Percentiles rank a stretch among this genome's conserved stretches.
phyloP scores from a whole-genome alignment of 2,797 vertebrate genomes.

The Rhinichthys osculus region DNA sequence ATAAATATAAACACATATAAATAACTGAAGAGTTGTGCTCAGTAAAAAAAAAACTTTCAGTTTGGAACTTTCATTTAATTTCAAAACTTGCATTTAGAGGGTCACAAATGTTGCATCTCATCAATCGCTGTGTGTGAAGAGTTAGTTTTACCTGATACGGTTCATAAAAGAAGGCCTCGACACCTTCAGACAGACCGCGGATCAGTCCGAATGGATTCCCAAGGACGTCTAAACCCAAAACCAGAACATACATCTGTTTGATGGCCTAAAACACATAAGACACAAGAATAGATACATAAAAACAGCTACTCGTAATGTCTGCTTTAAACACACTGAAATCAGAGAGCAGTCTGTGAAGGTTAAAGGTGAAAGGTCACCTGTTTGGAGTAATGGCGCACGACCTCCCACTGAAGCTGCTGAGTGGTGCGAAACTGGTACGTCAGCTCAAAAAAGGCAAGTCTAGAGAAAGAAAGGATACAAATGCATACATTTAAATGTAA shows the following conservation, averaged over 20 bases:
- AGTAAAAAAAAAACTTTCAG: background rate
- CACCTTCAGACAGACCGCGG: slow-evolving; percentile 94
- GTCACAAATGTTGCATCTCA: background rate
- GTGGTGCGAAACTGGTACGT: slow-evolving; percentile 91
- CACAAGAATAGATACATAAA: slow-evolving; percentile 47
- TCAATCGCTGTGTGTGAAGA: background rate
- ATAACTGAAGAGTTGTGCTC: background rate
- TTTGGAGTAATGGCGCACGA: slow-evolving; percentile 94
- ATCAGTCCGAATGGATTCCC: slow-evolving; percentile 98
- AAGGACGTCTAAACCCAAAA: slow-evolving; percentile 95
- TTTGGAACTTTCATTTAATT: background rate
- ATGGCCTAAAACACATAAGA: slow-evolving; percentile 84
- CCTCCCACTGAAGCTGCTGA: slow-evolving; percentile 89
- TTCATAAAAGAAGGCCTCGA: slow-evolving; percentile 99
- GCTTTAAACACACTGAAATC: background rate
- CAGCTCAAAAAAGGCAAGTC: slow-evolving; percentile 92
- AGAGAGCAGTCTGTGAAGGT: background rate
- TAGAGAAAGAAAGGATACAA: slow-evolving; percentile 62
- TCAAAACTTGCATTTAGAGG: background rate
- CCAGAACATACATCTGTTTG: slow-evolving; percentile 97
- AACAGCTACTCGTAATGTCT: background rate
- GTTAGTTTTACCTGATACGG: slow-evolving; percentile 88
- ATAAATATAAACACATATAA: background rate
- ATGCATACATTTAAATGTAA: background rate
- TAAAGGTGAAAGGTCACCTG: slow-evolving; percentile 78